phyloP scores from a whole-genome alignment of 2,797 vertebrate species.

The Champsocephalus esox region DNA sequence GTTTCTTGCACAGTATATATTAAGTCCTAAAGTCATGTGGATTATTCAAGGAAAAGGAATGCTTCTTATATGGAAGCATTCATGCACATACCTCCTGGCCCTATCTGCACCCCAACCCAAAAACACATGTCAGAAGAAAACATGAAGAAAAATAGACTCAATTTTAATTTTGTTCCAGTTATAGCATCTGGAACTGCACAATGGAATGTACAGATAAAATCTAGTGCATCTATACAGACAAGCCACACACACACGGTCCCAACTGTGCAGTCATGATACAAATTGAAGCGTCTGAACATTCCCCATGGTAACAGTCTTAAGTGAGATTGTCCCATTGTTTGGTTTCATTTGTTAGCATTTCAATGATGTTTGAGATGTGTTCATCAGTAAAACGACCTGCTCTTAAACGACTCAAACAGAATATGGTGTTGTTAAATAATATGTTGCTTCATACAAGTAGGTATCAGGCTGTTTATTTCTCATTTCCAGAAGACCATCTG shows the following conservation, averaged over 20 bases:
- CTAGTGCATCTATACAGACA: slow-evolving; percentile 36
- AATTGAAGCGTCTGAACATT: slow-evolving; percentile 30
- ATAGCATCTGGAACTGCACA: slow-evolving; percentile 51
- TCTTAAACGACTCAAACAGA: neutral
- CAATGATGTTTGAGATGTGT: neutral
- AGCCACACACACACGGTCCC: slow-evolving; percentile 9
- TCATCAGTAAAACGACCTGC: slow-evolving; percentile 8
- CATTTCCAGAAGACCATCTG: slow-evolving; percentile 7
- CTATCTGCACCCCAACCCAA: slow-evolving; percentile 25
- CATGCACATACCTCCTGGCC: slow-evolving; percentile 24
- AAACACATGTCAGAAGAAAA: slow-evolving; percentile 27
- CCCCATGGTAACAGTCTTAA: slow-evolving; percentile 10
- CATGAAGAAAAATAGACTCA: slow-evolving; percentile 60
- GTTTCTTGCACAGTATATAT: slow-evolving; percentile 43
- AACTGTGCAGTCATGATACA: slow-evolving; percentile 21
- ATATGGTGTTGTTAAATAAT: neutral
- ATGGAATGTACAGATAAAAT: slow-evolving; percentile 74
- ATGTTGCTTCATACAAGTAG: neutral
- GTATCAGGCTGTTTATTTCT: neutral
- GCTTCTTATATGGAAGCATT: slow-evolving; percentile 33
- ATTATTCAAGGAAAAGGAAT: slow-evolving; percentile 45
- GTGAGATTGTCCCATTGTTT: slow-evolving; percentile 26
- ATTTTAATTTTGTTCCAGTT: slow-evolving; percentile 60
- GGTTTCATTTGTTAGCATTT: slow-evolving; percentile 41
- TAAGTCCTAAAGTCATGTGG: slow-evolving; percentile 40